A percentile compares a stretch with the other conserved stretches of the same genome.
Evolutionary conservation across 2,113 vertebrate species (phyloP).

Genomic region (Mastomys coucha): DNA sequence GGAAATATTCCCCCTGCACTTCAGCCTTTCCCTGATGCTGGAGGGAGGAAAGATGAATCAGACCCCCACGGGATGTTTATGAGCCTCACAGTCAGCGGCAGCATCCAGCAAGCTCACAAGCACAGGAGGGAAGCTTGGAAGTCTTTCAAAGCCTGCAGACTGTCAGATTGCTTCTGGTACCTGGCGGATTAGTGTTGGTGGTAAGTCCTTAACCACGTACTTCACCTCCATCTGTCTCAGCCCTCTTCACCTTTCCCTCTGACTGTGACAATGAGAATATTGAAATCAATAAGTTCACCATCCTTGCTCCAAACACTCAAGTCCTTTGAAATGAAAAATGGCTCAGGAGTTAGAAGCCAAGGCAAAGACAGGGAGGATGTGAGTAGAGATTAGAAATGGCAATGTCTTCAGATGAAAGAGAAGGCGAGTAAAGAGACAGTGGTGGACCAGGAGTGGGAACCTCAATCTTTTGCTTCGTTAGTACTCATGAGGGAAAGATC

Average conservation of each 20-base stretch:
- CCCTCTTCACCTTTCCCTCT: conserved; percentile 73
- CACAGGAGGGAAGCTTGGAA: conserved; percentile 43
- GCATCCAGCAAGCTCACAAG: not conserved
- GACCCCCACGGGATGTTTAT: not conserved
- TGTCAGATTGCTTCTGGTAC: conserved; percentile 30
- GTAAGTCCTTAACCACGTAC: conserved; percentile 29
- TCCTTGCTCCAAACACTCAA: conserved; percentile 37
- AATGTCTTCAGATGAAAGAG: not conserved
- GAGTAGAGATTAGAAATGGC: not conserved
- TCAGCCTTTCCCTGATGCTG: not conserved
- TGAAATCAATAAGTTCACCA: conserved; percentile 70
- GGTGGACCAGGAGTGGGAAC: not conserved
- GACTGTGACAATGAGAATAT: conserved; percentile 76
- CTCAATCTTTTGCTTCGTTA: not conserved
- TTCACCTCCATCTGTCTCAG: conserved; percentile 69
- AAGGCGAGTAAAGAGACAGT: not conserved
- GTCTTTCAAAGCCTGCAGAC: conserved; percentile 43
- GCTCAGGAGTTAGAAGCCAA: conserved; percentile 48
- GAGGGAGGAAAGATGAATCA: conserved; percentile 39
- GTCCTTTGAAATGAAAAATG: conserved; percentile 69
- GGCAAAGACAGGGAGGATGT: not conserved
- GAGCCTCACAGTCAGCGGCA: not conserved
- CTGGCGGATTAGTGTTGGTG: not conserved
- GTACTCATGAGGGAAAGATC: not conserved
- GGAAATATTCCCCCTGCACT: not conserved